These are phyloP conservation scores for Noctua janthina DNA, from an alignment of 2,888 invertebrate species.

Conservation along the genomic window DNA sequence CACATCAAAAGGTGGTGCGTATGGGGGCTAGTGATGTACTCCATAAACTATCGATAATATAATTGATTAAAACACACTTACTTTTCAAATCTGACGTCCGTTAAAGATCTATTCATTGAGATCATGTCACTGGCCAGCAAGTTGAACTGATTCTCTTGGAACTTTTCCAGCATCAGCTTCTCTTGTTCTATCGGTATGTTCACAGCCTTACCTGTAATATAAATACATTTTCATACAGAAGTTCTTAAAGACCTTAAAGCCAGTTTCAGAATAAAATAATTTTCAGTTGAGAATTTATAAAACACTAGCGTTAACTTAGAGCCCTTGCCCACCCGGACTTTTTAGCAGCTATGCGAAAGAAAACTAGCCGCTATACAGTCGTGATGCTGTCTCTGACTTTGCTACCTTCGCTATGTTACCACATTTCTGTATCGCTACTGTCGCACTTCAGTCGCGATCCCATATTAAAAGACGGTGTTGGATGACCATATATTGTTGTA, in stretches of 20 bases:
- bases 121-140: slow-evolving; percentile 99
- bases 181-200: slow-evolving; percentile 96
- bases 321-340: neutral
- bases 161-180: slow-evolving; percentile 97
- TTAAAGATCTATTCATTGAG: slow-evolving; percentile 97
- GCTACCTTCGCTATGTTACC: neutral
- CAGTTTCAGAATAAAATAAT: neutral
- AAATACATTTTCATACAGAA: slow-evolving; percentile 24
- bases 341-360: neutral
- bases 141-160: slow-evolving; percentile 99
- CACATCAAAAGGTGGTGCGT: neutral
- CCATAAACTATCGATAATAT: neutral
- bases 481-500: no score
- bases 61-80: slow-evolving; percentile 86
- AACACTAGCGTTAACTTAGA: neutral
- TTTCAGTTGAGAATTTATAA: neutral
- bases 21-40: neutral
- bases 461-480: neutral
- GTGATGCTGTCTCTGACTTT: no score
- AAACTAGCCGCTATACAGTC: neutral
- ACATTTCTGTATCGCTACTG: neutral
- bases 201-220: slow-evolving; percentile 93
- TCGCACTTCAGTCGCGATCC: neutral
- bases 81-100: slow-evolving; percentile 98
- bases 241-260: neutral